phyloP scores from a whole-genome alignment of 2,113 vertebrate species.

The Sander vitreus region DNA sequence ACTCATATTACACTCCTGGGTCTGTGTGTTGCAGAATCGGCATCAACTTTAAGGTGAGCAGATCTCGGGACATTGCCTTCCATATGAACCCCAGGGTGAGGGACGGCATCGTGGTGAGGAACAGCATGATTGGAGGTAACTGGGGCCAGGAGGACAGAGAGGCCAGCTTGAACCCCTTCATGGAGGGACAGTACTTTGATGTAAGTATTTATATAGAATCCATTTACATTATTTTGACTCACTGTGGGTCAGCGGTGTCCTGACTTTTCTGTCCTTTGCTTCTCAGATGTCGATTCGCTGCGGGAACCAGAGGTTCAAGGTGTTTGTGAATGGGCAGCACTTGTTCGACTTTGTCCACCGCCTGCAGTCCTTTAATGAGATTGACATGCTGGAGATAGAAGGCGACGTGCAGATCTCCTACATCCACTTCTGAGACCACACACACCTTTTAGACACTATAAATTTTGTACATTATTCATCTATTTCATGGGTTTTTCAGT shows the following conservation, averaged over 20 bases:
- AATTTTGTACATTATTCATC: background rate
- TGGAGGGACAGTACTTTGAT: conserved; percentile 88
- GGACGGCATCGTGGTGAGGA: conserved; percentile 80
- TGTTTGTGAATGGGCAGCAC: conserved; percentile 87
- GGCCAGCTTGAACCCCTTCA: conserved; percentile 82
- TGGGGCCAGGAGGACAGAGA: conserved; percentile 87
- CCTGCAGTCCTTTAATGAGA: conserved; percentile 71
- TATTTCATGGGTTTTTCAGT: background rate
- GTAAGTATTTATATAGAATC: conserved; percentile 74
- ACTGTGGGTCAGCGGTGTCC: background rate
- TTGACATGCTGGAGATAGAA: conserved; percentile 83
- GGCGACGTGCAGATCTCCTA: conserved; percentile 88
- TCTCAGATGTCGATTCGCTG: conserved; percentile 87
- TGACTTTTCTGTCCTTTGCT: background rate
- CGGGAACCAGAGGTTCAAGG: conserved; percentile 84
- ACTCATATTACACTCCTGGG: background rate
- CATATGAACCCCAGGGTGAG: conserved; percentile 85
- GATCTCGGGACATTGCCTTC: conserved; percentile 75
- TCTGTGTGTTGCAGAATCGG: conserved; percentile 75
- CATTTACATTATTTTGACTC: too few relatives aligned
- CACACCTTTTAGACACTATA: background rate
- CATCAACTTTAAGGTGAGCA: conserved; percentile 81
- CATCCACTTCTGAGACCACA: conserved; percentile 81
- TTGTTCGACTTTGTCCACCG: conserved; percentile 86
- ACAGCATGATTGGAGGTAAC: conserved; percentile 76